phyloP scores from a whole-genome alignment of 1,140 invertebrate genomes.

The Mamestra configurata region DNA sequence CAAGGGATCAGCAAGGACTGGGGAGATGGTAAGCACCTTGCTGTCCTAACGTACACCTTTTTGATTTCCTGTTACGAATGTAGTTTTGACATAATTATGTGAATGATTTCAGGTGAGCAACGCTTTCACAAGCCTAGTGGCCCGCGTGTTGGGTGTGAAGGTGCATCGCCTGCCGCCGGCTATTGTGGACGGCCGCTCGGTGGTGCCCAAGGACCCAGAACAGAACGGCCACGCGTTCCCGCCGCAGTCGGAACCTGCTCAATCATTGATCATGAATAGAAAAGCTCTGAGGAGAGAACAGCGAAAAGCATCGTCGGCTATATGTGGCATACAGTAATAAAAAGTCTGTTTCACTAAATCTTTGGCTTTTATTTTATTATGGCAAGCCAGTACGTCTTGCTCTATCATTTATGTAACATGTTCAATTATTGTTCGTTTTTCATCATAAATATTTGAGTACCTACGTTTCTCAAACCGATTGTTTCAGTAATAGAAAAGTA shows the following conservation, averaged over 20 bases:
- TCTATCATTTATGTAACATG: background rate
- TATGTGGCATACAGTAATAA: constrained; percentile 81
- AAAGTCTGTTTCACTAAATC: background rate
- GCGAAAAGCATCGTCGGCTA: constrained; percentile 78
- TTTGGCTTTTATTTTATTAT: background rate
- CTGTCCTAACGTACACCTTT: too few species aligned
- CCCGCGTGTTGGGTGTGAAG: constrained; percentile 72
- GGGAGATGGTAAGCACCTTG: constrained; percentile 96
- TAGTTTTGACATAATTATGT: too few species aligned
- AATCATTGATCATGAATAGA: constrained; percentile 81
- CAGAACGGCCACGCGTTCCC: constrained; percentile 36
- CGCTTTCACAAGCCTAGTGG: constrained; percentile 79
- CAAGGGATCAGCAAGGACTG: constrained; percentile 95
- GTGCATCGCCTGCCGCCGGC: constrained; percentile 54
- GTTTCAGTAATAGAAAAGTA: constrained; percentile 98
- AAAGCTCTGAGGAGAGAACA: constrained; percentile 79
- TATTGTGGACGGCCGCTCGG: constrained; percentile 54
- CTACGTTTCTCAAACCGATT: background rate
- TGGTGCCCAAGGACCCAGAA: constrained; percentile 49
- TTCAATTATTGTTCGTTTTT: too few species aligned
- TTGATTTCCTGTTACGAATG: too few species aligned
- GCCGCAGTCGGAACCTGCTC: constrained; percentile 56
- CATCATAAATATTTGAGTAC: background rate
- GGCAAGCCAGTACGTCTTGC: background rate
- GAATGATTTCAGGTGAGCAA: constrained; percentile 71